phyloP scores from a whole-genome alignment of 2,888 invertebrate species.

The Melanchra persicariae region DNA sequence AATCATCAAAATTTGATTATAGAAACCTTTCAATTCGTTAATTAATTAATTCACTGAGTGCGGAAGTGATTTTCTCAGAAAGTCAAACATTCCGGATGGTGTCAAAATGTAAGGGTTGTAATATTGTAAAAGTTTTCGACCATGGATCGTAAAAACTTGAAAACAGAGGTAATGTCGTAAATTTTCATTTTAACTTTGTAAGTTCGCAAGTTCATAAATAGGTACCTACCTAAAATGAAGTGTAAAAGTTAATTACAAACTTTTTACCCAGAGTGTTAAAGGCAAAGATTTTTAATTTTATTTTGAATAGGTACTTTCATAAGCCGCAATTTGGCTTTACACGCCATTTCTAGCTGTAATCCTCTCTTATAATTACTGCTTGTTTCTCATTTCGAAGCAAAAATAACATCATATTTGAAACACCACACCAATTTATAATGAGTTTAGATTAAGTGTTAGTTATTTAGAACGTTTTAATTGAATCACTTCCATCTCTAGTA shows the following conservation, averaged over 20 bases:
- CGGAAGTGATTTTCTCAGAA: constrained; percentile 39
- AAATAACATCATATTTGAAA: background rate
- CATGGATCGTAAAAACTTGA: constrained; percentile 22
- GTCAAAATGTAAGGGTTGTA: constrained; percentile 29
- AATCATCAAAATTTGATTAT: constrained; percentile 30
- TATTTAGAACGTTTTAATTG: no score
- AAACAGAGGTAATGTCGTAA: constrained; percentile 10
- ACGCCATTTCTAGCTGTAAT: background rate
- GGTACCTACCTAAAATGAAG: constrained; percentile 13
- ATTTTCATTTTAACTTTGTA: constrained; percentile 18
- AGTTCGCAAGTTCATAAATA: constrained; percentile 16
- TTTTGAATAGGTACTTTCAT: background rate
- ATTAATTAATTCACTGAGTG: constrained; percentile 43
- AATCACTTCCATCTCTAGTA: no score
- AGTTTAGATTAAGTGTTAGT: background rate
- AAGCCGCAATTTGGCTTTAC: background rate
- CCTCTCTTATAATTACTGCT: background rate
- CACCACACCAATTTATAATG: background rate
- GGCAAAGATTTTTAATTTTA: constrained; percentile 1
- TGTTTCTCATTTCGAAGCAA: background rate
- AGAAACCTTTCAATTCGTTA: constrained; percentile 40
- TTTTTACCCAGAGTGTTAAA: constrained; percentile 3
- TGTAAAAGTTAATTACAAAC: constrained; percentile 28
- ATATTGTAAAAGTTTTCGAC: constrained; percentile 40
- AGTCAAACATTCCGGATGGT: constrained; percentile 27